Evolutionary conservation across 2,797 vertebrate genomes (phyloP).

Genomic region (Acrossocheilus wenchowensis): DNA sequence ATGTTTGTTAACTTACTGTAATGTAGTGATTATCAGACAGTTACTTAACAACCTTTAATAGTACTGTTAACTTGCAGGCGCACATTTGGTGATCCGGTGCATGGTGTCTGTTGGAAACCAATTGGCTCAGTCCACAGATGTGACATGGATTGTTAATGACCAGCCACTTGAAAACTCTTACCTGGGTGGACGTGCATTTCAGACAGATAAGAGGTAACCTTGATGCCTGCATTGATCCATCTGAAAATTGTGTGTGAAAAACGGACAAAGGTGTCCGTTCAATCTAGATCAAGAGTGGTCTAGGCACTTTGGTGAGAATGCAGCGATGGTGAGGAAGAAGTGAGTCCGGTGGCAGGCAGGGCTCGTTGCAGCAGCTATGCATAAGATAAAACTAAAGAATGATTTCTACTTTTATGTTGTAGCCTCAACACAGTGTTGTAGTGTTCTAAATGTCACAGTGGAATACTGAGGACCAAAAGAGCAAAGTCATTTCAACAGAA

Average conservation of each 20-base stretch:
- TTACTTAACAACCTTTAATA: neutral
- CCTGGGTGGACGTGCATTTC: slow-evolving; percentile 72
- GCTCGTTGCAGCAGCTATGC: neutral
- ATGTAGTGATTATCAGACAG: neutral
- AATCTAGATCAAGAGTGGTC: too few relatives aligned
- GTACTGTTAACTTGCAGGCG: slow-evolving; percentile 73
- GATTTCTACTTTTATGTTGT: neutral
- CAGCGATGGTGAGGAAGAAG: neutral
- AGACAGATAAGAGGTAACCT: slow-evolving; percentile 79
- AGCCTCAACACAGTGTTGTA: neutral
- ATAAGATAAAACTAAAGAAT: neutral
- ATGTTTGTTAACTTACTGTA: neutral
- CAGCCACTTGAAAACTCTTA: slow-evolving; percentile 73
- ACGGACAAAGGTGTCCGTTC: neutral
- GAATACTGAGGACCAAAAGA: neutral
- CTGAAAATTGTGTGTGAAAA: neutral
- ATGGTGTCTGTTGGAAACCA: slow-evolving; percentile 80
- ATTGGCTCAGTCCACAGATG: slow-evolving; percentile 64
- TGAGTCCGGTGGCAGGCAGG: neutral
- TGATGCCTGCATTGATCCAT: slow-evolving; percentile 5
- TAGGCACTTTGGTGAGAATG: neutral
- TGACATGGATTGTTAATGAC: slow-evolving; percentile 85
- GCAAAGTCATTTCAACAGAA: neutral
- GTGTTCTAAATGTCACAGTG: neutral
- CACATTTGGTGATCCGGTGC: slow-evolving; percentile 82